Percentiles rank a stretch among this genome's conserved stretches.
These are phyloP conservation scores for Stomorhina lunata DNA, from an alignment of 2,888 invertebrate species.

Conservation along the genomic window DNA sequence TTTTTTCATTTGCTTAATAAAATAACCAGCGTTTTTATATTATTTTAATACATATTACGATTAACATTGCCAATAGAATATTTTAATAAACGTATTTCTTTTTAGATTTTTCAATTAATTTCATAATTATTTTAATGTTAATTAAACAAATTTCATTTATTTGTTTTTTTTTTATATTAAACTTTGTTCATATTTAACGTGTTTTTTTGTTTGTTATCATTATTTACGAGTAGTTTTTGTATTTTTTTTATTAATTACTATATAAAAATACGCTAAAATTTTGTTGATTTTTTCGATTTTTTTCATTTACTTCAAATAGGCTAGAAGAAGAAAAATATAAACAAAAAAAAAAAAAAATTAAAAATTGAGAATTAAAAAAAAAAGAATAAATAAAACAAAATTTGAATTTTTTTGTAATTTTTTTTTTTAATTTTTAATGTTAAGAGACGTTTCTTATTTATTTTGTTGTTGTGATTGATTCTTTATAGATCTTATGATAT, in stretches of 20 bases:
- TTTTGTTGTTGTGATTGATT: slow-evolving; percentile 57
- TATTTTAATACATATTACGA: slow-evolving; percentile 42
- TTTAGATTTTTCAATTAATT: slow-evolving; percentile 26
- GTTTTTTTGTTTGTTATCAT: slow-evolving; percentile 8
- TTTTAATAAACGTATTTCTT: slow-evolving; percentile 13
- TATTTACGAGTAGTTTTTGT: not conserved
- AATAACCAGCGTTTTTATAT: not conserved
- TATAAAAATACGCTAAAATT: slow-evolving; percentile 66
- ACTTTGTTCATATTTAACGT: slow-evolving; percentile 63
- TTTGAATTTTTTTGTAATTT: slow-evolving; percentile 45
- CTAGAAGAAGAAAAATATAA: slow-evolving; percentile 43
- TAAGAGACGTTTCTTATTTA: slow-evolving; percentile 49
- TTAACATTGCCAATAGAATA: slow-evolving; percentile 57
- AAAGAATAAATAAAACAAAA: slow-evolving; percentile 51
- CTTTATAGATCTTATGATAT: slow-evolving; percentile 64
- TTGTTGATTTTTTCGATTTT: slow-evolving; percentile 22
- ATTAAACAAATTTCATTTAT: slow-evolving; percentile 40
- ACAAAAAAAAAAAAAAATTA: slow-evolving; percentile 38
- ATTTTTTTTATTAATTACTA: slow-evolving; percentile 53
- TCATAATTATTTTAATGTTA: slow-evolving; percentile 13
- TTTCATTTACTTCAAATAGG: slow-evolving; percentile 18
- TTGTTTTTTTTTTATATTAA: slow-evolving; percentile 50
- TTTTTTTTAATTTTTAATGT: slow-evolving; percentile 54
- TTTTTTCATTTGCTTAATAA: slow-evolving; percentile 16
- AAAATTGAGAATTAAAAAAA: not conserved